Conservation (phyloP, 2,888 invertebrate genomes). For the Sarcophaga carnaria region DNA sequence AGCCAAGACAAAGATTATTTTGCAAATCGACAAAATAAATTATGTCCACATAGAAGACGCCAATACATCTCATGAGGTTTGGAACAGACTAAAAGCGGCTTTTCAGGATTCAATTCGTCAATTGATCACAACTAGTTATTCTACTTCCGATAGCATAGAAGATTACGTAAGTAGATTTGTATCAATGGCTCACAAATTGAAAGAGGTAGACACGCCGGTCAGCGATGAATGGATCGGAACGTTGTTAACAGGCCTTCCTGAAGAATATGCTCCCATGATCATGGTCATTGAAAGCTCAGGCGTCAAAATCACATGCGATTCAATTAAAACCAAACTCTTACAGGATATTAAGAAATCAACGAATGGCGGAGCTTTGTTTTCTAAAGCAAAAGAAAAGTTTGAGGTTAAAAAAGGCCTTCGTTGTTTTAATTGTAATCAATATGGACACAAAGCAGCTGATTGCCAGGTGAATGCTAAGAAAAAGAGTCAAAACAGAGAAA, state of each 20-base stretch:
- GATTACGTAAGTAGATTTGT: slow-evolving; percentile 43
- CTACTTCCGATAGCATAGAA: slow-evolving; percentile 13
- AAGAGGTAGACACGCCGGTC: slow-evolving; percentile 12
- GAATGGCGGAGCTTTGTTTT: neutral
- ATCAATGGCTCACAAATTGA: slow-evolving; percentile 31
- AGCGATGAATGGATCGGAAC: slow-evolving; percentile 58
- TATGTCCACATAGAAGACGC: slow-evolving; percentile 56
- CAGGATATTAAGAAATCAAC: slow-evolving; percentile 36
- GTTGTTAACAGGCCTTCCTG: slow-evolving; percentile 49
- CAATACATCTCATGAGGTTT: slow-evolving; percentile 53
- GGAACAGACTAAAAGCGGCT: slow-evolving; percentile 57
- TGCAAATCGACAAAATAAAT: slow-evolving; percentile 56
- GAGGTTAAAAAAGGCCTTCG: no score
- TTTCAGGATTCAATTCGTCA: slow-evolving; percentile 52
- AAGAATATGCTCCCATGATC: slow-evolving; percentile 50
- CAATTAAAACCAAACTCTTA: slow-evolving; percentile 57
- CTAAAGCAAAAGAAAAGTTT: slow-evolving; percentile 1
- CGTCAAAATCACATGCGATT: slow-evolving; percentile 37
- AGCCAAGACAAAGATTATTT: slow-evolving; percentile 48
- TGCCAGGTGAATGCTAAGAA: slow-evolving; percentile 14
- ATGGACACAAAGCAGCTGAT: slow-evolving; percentile 33
- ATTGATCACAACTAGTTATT: slow-evolving; percentile 24
- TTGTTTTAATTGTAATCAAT: slow-evolving; percentile 38
- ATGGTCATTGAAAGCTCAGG: slow-evolving; percentile 62
- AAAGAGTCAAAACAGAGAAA: slow-evolving; percentile 13